Evolutionary conservation across 1,140 invertebrate species (phyloP), one percentile per base, ranked within the genome.

Genomic region (Chelonus insularis): DNA sequence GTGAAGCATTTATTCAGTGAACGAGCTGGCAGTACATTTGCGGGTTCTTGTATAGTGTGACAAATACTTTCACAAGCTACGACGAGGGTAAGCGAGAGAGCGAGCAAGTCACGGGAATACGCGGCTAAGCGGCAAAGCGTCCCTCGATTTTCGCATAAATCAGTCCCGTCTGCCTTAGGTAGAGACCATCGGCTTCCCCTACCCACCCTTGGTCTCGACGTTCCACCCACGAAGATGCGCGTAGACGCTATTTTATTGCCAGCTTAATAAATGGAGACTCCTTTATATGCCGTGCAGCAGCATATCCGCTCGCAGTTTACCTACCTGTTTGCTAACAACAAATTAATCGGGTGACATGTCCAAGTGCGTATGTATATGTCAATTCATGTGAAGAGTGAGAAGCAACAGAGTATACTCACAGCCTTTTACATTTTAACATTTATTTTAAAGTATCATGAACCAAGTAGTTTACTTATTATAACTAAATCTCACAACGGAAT

Each of bases 301-400:
- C 39, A 72, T 72, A 77, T 77, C 75, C 74, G 75, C 74, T 64
- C 72, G 71, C 72, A 74, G 73, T 78, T 78, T 76, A 73, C 76
- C 73, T 78, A 78, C 76, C 75, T 78, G 76, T 78, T 78, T 78
- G 74, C 76, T 76, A 77, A 77, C 75, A 78, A 79, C 75, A 77
- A 78, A 79, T 79, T 78, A 79, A 79, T 79, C 76, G 76, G 71
- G 70, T 76, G 69, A 77, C 74, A 72, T 74, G 77, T 75, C 7
- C 25, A 29, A 29, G 25, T 29, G 25, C 25, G 25, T 29, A 29
- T 29, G 25, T 29, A 29, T 29, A 29, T 29, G 25, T 29, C 25
- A 29, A 29, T 29, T 29, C 25, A 29, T 29, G 25, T 29, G 25
- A 29, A 29, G 25, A 29, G 25, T 29, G 25, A 29, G 25, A 29